Evolutionary conservation across 2,888 invertebrate genomes (phyloP).

Genomic region (Conomelus anceps): DNA sequence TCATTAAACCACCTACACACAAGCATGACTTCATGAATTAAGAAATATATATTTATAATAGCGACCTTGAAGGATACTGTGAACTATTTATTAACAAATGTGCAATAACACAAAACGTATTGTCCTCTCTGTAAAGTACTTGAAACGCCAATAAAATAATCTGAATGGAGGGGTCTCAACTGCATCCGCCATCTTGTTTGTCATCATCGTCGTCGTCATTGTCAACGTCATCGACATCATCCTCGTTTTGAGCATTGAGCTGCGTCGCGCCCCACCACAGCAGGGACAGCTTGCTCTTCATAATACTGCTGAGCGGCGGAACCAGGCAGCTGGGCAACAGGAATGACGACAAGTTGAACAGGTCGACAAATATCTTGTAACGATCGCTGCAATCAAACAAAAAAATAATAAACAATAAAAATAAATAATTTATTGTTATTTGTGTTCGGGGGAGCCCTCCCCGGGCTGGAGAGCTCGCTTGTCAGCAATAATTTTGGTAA

Average conservation of each 20-base stretch:
- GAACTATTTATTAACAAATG: not conserved
- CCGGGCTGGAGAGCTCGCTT: too few relatives aligned
- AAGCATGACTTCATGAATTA: too few relatives aligned
- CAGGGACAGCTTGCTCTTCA: constrained; percentile 63
- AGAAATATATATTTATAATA: not conserved
- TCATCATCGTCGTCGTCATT: not conserved
- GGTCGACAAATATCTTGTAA: constrained; percentile 95
- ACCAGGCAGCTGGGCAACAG: constrained; percentile 86
- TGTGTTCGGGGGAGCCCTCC: too few relatives aligned
- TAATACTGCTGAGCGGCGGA: constrained; percentile 75
- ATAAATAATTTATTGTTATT: not conserved
- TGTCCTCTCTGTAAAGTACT: not conserved
- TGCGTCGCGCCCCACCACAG: not conserved
- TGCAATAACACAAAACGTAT: not conserved
- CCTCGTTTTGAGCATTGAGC: not conserved
- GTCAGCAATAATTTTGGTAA: too few relatives aligned
- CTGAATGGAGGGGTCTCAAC: not conserved
- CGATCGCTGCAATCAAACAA: constrained; percentile 69
- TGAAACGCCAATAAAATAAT: not conserved
- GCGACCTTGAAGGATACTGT: not conserved
- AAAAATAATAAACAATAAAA: not conserved
- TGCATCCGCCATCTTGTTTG: not conserved
- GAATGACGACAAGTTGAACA: constrained; percentile 96
- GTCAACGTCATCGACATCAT: not conserved
- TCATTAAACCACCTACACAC: too few relatives aligned